These are phyloP conservation scores for Gymnorhina tibicen DNA, from an alignment of 2,113 vertebrate genomes.

Conservation along the genomic window DNA sequence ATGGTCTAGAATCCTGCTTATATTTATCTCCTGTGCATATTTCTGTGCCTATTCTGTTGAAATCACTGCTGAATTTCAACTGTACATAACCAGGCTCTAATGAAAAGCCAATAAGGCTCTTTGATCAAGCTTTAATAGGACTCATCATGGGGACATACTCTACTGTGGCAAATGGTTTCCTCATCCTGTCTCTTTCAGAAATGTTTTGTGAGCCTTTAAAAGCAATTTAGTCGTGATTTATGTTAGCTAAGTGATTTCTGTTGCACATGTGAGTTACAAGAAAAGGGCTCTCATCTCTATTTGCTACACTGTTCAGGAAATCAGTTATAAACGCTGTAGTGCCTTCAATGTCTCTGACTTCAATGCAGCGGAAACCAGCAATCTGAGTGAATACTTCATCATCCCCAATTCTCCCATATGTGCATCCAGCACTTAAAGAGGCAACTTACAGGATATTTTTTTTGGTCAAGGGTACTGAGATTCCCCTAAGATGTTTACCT, in stretches of 20 bases:
- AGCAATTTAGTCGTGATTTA: conserved; percentile 55
- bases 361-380: conserved; percentile 25
- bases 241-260: conserved; percentile 47
- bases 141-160: conserved; percentile 16
- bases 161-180: conserved; percentile 26
- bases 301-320: conserved; percentile 48
- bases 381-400: conserved; percentile 42
- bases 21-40: conserved; percentile 27
- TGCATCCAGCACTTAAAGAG: not conserved
- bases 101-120: conserved; percentile 45
- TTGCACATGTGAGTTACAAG: conserved; percentile 54
- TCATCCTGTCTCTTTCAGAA: conserved; percentile 50
- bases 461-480: not conserved
- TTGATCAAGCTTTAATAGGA: conserved; percentile 40
- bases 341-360: conserved; percentile 33
- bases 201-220: conserved; percentile 51
- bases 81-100: not conserved
- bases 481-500: not conserved
- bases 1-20: not conserved
- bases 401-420: not conserved
- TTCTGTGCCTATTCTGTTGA: conserved; percentile 13
- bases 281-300: conserved; percentile 46
- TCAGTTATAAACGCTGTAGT: conserved; percentile 34
- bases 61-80: conserved; percentile 10
- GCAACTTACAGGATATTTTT: not conserved